Evolutionary conservation across 1,140 invertebrate genomes (phyloP).

Genomic region (Drosophila carrolli): DNA sequence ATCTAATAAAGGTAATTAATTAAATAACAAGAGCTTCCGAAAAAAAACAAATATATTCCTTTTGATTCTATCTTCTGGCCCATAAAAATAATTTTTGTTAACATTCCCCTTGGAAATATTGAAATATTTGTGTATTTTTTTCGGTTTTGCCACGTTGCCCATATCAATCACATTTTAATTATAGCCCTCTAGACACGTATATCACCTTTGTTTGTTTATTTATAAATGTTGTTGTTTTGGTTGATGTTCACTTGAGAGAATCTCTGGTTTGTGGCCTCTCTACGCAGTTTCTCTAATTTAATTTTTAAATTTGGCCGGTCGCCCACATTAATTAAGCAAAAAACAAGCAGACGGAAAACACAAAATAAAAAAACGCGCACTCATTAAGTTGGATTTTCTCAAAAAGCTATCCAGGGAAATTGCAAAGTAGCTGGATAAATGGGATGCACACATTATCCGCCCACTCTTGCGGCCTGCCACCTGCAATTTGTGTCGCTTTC

Average conservation of each 20-base stretch:
- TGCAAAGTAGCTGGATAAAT: slow-evolving; percentile 20
- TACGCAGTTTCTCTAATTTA: slow-evolving; percentile 44
- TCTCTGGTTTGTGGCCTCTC: slow-evolving; percentile 13
- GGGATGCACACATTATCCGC: slow-evolving; percentile 19
- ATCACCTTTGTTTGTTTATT: slow-evolving; percentile 38
- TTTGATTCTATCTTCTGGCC: background rate
- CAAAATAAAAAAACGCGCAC: background rate
- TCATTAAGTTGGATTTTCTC: slow-evolving; percentile 24
- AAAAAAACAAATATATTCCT: background rate
- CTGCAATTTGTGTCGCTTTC: slow-evolving; percentile 54
- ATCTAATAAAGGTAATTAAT: too few relatives aligned
- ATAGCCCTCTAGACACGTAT: slow-evolving; percentile 14
- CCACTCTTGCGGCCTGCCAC: slow-evolving; percentile 42
- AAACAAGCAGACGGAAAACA: slow-evolving; percentile 18
- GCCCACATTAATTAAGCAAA: slow-evolving; percentile 59
- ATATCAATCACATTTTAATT: slow-evolving; percentile 55
- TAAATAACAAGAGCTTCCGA: background rate
- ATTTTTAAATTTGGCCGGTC: slow-evolving; percentile 54
- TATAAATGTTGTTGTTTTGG: slow-evolving; percentile 27
- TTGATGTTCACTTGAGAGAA: slow-evolving; percentile 33
- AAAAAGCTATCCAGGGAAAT: slow-evolving; percentile 35
- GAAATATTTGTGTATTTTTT: background rate
- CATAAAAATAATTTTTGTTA: too few relatives aligned
- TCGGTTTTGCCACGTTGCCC: slow-evolving; percentile 10
- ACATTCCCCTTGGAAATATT: slow-evolving; percentile 1